Evolutionary conservation across 1,140 invertebrate genomes (phyloP).

Genomic region (Penaeus japonicus): DNA sequence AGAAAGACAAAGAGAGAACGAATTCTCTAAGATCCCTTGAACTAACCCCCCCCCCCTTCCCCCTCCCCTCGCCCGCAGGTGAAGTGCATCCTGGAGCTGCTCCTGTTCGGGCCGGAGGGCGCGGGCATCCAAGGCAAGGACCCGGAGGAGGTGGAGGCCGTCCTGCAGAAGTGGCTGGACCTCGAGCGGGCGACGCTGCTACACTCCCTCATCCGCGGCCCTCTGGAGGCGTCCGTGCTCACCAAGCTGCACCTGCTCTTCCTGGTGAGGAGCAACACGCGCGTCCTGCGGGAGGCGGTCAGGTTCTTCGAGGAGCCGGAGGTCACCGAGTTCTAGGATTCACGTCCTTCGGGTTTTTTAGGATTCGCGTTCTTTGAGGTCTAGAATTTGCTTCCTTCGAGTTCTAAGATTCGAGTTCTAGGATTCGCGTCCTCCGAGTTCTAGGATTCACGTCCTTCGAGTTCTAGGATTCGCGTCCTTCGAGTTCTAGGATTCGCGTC

Average conservation of each 20-base stretch:
- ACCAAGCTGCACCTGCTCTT: slow-evolving; percentile 84
- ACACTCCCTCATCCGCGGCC: slow-evolving; percentile 77
- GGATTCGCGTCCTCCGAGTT: slow-evolving; percentile 44
- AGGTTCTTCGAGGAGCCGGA: slow-evolving; percentile 38
- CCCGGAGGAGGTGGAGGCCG: slow-evolving; percentile 71
- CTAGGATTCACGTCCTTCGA: neutral
- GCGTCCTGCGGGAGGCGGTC: slow-evolving; percentile 53
- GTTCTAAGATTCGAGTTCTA: slow-evolving; percentile 35
- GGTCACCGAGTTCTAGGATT: slow-evolving; percentile 36
- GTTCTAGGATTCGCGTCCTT: slow-evolving; percentile 21
- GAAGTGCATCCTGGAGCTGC: slow-evolving; percentile 82
- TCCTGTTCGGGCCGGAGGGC: slow-evolving; percentile 80
- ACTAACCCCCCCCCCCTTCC: too few relatives aligned
- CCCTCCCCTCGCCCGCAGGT: slow-evolving; percentile 61
- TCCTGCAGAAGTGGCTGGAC: slow-evolving; percentile 81
- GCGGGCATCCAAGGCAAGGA: slow-evolving; percentile 73
- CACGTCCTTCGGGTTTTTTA: neutral
- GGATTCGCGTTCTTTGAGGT: too few relatives aligned
- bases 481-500: slow-evolving; percentile 30
- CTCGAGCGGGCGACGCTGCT: slow-evolving; percentile 81
- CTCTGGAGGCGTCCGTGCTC: slow-evolving; percentile 74
- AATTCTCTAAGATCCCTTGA: too few relatives aligned
- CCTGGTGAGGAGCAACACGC: slow-evolving; percentile 75
- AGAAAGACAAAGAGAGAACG: too few relatives aligned
- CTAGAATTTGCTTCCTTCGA: too few relatives aligned